Evolutionary conservation across 2,797 vertebrate species (phyloP), one percentile per base, ranked within the genome.

Genomic region (Oryzias sinensis): DNA sequence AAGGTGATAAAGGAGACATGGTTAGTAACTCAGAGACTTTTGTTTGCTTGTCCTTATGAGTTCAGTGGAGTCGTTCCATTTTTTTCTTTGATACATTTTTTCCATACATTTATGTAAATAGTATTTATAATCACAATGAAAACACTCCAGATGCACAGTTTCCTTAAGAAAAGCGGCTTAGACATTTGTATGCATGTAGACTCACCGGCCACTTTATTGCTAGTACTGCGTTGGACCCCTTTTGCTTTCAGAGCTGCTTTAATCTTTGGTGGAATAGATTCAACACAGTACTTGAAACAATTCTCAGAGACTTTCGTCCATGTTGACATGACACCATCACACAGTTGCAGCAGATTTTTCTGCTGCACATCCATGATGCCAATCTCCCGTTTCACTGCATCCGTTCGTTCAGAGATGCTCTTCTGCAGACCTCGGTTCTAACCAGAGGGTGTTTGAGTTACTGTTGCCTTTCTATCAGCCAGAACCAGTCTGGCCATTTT

Each of bases 1-100:
- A 84, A 47, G 90, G 90, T 7, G 79, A 88, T 2, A 72, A 70
- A 53, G 90, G 90, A 58, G 79, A 83, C 48, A 42, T 59, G 27
- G 90, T 90, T 46, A 80, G 89, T 79, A 49, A 3, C 45, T 47
- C 5, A 14, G 55, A 11, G 56, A 33, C 5, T 37, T 16, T 6
- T 16, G 0, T 1, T 50, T 7, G 53, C 4, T 43, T 55, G 14
- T 18, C 7, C 5, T 25, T 25, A 18, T 24, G 6, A 0, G 14
- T 52, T 45, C 0, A 0, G 1, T 59, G 2, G 20, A 22, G 45
- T 16, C 6, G 8, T 48, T 41, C 6, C 5, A 22, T 22, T 22
- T 22, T 48, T 7, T 29, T 15, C 9, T 0, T 22, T 6, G 37
- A 16, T 0, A 2, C 1, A 59, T 60, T 27, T 43, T 17, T 33